Conservation (phyloP, 1,140 invertebrate genomes). For the Stratiolaelaps scimitus region DNA sequence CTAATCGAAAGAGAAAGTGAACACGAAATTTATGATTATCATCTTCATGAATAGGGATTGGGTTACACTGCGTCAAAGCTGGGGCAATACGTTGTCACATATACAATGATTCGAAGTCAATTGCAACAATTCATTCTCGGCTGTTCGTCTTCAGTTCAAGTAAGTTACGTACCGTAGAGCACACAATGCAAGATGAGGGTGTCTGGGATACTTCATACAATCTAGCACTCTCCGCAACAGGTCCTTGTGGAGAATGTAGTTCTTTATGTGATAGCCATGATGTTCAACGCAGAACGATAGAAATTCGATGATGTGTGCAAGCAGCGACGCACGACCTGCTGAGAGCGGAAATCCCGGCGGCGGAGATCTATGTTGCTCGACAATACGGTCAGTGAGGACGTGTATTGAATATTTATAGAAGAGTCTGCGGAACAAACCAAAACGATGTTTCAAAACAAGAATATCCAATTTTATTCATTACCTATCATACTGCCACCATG, state of each 20-base stretch:
- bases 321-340: slow-evolving; percentile 63
- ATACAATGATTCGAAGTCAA: not conserved
- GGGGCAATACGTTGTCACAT: too few relatives aligned
- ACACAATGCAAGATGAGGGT: slow-evolving; percentile 93
- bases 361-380: slow-evolving; percentile 36
- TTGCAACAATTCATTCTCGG: too few relatives aligned
- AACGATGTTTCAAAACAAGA: too few relatives aligned
- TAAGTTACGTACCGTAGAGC: slow-evolving; percentile 9
- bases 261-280: slow-evolving; percentile 97
- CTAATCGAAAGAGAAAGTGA: slow-evolving; percentile 42
- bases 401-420: slow-evolving; percentile 98
- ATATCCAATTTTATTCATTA: too few relatives aligned
- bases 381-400: slow-evolving; percentile 55
- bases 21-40: too few relatives aligned
- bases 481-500: too few relatives aligned
- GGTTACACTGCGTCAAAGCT: too few relatives aligned
- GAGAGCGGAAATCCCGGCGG: not conserved
- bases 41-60: too few relatives aligned
- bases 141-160: too few relatives aligned
- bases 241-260: slow-evolving; percentile 93
- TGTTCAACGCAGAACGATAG: slow-evolving; percentile 99
- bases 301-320: slow-evolving; percentile 85
- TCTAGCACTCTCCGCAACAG: slow-evolving; percentile 83
- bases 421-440: slow-evolving; percentile 78
- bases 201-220: slow-evolving; percentile 80